A percentile compares a stretch with the other conserved stretches of the same genome.
These are phyloP conservation scores for Amazona finschi DNA, from an alignment of 2,797 vertebrate species.

Conservation along the genomic window DNA sequence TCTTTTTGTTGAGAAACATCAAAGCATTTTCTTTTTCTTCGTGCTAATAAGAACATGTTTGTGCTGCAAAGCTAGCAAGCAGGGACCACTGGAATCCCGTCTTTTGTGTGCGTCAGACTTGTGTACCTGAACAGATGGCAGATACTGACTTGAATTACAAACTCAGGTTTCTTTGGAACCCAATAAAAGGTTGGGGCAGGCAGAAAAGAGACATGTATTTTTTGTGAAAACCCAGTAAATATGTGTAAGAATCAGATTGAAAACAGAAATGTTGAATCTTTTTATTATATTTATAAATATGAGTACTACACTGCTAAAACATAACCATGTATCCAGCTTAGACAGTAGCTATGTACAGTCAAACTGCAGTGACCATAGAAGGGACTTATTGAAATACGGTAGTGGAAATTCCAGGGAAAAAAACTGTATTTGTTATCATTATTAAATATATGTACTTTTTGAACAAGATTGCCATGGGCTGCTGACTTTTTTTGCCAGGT, in stretches of 20 bases:
- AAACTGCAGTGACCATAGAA: background rate
- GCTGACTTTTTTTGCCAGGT: conserved; percentile 53
- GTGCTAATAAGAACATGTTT: background rate
- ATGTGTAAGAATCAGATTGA: conserved; percentile 48
- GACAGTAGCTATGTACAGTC: conserved; percentile 31
- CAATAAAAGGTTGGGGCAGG: conserved; percentile 26
- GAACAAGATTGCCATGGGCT: conserved; percentile 59
- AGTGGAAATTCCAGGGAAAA: background rate
- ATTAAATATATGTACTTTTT: conserved; percentile 69
- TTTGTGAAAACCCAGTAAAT: conserved; percentile 47
- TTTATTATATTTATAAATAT: conserved; percentile 68
- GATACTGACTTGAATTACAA: conserved; percentile 49
- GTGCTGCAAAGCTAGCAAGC: background rate
- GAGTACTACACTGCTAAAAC: conserved; percentile 42
- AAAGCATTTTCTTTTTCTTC: background rate
- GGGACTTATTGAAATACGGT: background rate
- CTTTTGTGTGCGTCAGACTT: background rate
- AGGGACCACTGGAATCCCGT: background rate
- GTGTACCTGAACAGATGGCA: background rate
- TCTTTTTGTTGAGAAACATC: background rate
- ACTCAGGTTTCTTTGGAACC: conserved; percentile 63
- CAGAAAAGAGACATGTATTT: conserved; percentile 30
- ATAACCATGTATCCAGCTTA: conserved; percentile 12
- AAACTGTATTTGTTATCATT: conserved; percentile 55
- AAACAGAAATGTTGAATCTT: conserved; percentile 52